phyloP scores from a whole-genome alignment of 1,140 invertebrate genomes.

The Conus betulinus region DNA sequence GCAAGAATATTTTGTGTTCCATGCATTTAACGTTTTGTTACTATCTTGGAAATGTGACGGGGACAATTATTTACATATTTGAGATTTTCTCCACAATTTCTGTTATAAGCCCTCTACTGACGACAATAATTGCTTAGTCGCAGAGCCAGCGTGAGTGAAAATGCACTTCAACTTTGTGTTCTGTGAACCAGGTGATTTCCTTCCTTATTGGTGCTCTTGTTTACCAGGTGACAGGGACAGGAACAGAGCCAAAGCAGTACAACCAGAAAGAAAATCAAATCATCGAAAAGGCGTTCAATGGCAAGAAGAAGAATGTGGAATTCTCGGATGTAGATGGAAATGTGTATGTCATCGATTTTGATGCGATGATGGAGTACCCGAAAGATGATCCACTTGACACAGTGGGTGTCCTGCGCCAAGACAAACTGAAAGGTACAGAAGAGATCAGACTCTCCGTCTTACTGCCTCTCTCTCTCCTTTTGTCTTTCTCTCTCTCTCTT shows the following conservation, averaged over 20 bases:
- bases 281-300: slow-evolving; percentile 18
- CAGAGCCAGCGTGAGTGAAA: too few relatives aligned
- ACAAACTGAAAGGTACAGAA: slow-evolving; percentile 25
- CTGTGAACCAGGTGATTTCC: too few relatives aligned
- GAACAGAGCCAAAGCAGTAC: slow-evolving; percentile 4
- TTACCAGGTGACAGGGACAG: slow-evolving; percentile 11
- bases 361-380: slow-evolving; percentile 25
- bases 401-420: slow-evolving; percentile 30
- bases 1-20: too few relatives aligned
- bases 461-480: neutral
- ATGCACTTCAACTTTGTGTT: too few relatives aligned
- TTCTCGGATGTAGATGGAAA: neutral
- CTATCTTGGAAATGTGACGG: too few relatives aligned
- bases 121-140: too few relatives aligned
- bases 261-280: neutral
- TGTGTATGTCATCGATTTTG: slow-evolving; percentile 30
- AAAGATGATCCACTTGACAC: neutral
- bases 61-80: too few relatives aligned
- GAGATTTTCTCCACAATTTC: too few relatives aligned
- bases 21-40: too few relatives aligned
- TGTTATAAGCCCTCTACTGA: too few relatives aligned
- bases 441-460: neutral
- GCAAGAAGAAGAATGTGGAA: slow-evolving; percentile 10
- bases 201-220: too few relatives aligned
- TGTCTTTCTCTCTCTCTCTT: neutral